A percentile compares a stretch with the other conserved stretches of the same genome.
phyloP scores from a whole-genome alignment of 1,140 invertebrate genomes.

The Megalonaias nervosa region DNA sequence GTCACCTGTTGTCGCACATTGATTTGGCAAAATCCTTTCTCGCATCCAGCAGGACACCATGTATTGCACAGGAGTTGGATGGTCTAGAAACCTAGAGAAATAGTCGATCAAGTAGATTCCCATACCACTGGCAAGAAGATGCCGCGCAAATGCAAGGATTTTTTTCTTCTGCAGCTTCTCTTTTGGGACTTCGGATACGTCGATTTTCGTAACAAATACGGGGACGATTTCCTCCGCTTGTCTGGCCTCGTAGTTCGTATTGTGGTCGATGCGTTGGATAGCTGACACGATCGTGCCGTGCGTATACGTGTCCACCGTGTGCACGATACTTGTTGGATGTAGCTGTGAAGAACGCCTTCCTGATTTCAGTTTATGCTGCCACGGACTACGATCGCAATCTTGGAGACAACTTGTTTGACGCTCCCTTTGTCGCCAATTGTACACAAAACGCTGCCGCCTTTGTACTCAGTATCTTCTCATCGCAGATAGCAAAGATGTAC shows the following conservation, averaged over 20 bases:
- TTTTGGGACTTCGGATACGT: background rate
- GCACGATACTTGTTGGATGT: no score
- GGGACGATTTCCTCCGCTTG: background rate
- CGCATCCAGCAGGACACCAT: background rate
- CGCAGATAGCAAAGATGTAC: conserved; percentile 7
- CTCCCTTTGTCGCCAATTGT: background rate
- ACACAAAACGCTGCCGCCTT: conserved; percentile 3
- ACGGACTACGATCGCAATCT: background rate
- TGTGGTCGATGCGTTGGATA: background rate
- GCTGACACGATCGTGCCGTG: background rate
- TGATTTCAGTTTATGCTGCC: no score
- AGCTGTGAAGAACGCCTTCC: no score
- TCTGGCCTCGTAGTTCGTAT: background rate
- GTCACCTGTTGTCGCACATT: background rate
- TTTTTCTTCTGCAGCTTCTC: background rate
- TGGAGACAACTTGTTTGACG: background rate
- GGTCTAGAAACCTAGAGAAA: no score
- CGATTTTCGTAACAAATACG: background rate
- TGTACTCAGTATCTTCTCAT: background rate
- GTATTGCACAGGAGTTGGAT: background rate
- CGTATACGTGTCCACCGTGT: background rate
- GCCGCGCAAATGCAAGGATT: no score
- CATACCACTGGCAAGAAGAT: no score
- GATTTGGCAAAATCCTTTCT: background rate
- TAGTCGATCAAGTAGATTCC: no score